phyloP scores from a whole-genome alignment of 2,888 invertebrate species.

The Meandrusa payeni region DNA sequence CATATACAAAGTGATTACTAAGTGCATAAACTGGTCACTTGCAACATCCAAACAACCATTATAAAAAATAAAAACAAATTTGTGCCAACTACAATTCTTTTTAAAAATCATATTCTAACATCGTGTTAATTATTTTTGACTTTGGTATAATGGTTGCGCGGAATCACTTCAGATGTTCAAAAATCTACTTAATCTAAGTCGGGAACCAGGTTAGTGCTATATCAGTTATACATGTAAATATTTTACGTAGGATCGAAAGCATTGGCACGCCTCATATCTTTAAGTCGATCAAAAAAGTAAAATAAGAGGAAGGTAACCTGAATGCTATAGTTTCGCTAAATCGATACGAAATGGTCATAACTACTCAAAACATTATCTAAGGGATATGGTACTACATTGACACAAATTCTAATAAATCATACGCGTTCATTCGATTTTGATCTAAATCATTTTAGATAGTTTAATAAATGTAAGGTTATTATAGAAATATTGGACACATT shows the following conservation, averaged over 20 bases:
- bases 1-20: constrained; percentile 11
- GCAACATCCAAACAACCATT: constrained; percentile 5
- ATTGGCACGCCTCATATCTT: constrained; percentile 22
- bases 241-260: constrained; percentile 6
- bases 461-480: constrained; percentile 11
- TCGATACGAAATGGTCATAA: background rate
- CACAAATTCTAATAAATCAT: background rate
- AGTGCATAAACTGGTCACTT: constrained; percentile 15
- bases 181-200: constrained; percentile 1
- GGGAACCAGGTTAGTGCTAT: constrained; percentile 3
- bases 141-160: constrained; percentile 6
- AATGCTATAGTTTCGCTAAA: constrained; percentile 5
- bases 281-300: constrained; percentile 12
- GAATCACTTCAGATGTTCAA: background rate
- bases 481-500: constrained; percentile 18
- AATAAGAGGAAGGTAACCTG: constrained; percentile 2
- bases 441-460: constrained; percentile 2
- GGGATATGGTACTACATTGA: constrained; percentile 7
- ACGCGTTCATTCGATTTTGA: constrained; percentile 4
- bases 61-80: background rate
- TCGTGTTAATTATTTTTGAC: background rate
- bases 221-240: constrained; percentile 5
- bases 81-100: background rate
- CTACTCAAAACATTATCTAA: constrained; percentile 11
- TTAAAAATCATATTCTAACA: background rate